phyloP scores from a whole-genome alignment of 1,140 invertebrate genomes.

The Probaryconus sp. region DNA sequence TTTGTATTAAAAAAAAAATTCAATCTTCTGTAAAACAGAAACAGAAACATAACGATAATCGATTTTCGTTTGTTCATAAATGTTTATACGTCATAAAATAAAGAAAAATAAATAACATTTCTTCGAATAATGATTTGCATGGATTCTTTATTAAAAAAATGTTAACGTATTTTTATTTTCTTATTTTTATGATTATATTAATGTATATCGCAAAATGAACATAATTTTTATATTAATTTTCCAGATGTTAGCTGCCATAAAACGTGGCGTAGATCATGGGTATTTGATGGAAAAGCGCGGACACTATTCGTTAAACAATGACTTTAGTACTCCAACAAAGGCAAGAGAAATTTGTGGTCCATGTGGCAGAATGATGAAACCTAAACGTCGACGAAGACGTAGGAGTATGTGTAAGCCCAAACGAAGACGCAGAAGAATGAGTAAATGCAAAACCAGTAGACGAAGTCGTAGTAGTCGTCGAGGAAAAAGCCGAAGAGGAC shows the following conservation, averaged over 20 bases:
- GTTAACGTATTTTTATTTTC: conserved; percentile 19
- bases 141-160: too few relatives aligned
- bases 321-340: conserved; percentile 4
- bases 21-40: too few relatives aligned
- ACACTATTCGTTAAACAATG: conserved; percentile 67
- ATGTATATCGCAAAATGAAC: conserved; percentile 1
- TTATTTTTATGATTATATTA: conserved; percentile 13
- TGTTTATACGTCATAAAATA: too few relatives aligned
- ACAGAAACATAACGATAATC: too few relatives aligned
- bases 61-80: too few relatives aligned
- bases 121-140: too few relatives aligned
- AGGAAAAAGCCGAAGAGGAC: too few relatives aligned
- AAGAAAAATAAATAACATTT: too few relatives aligned
- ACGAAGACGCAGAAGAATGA: conserved; percentile 8
- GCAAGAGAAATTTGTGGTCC: too few relatives aligned
- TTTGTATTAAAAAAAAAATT: conserved; percentile 23
- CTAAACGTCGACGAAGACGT: neutral
- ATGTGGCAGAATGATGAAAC: neutral
- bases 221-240: conserved; percentile 27
- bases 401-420: neutral
- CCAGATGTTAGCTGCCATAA: conserved; percentile 69
- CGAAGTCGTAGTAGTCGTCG: neutral
- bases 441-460: neutral
- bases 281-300: conserved; percentile 65
- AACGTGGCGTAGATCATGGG: conserved; percentile 72